Conservation (phyloP, 2,113 vertebrate species). For the Lanius collurio region DNA sequence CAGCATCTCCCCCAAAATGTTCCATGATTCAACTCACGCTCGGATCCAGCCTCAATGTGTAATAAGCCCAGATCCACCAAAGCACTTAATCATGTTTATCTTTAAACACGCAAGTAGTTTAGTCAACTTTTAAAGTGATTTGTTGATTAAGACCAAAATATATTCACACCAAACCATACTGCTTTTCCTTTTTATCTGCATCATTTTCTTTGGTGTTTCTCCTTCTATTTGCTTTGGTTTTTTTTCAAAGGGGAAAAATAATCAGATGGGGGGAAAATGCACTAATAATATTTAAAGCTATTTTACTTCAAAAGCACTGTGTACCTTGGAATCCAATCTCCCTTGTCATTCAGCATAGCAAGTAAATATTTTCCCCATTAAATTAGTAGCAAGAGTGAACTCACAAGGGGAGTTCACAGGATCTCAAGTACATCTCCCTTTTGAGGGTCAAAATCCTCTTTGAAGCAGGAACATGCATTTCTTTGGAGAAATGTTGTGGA, state of each 20-base stretch:
- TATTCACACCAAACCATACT: neutral
- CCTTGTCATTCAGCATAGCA: neutral
- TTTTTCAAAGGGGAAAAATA: constrained; percentile 4
- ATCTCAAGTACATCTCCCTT: neutral
- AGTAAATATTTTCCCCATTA: neutral
- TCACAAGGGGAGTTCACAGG: neutral
- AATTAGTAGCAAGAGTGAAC: neutral
- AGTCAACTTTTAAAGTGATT: constrained; percentile 29
- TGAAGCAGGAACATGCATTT: neutral
- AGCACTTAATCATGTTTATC: constrained; percentile 38
- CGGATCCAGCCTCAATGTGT: neutral
- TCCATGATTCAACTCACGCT: neutral
- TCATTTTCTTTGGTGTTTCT: neutral
- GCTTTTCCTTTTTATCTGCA: neutral
- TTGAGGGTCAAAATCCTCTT: constrained; percentile 11
- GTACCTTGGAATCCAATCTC: neutral
- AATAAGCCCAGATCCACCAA: constrained; percentile 12
- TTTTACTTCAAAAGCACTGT: neutral
- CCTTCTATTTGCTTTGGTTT: neutral
- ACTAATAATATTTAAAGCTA: neutral
- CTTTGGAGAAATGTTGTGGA: neutral
- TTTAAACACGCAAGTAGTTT: constrained; percentile 17
- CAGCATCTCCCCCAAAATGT: neutral
- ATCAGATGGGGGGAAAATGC: accelerated
- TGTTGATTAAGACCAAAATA: constrained; percentile 7